Conservation (phyloP, 2,797 vertebrate species). For the Etheostoma nigrum region DNA sequence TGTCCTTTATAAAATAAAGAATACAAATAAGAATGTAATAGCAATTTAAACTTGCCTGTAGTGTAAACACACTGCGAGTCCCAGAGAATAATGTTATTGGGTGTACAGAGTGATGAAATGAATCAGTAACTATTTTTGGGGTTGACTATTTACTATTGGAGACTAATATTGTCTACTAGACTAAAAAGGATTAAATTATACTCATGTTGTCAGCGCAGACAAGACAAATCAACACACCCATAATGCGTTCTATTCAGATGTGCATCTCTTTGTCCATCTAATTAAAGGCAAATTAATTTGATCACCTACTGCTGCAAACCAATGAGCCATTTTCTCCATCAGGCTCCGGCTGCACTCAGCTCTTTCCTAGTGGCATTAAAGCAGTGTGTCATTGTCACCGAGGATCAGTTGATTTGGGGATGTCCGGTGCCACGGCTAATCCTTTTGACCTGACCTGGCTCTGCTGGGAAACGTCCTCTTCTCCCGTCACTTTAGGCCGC, state of each 20-base stretch:
- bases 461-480: conserved; percentile 72
- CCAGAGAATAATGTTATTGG: too few relatives aligned
- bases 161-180: background rate
- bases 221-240: conserved; percentile 8
- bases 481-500: conserved; percentile 43
- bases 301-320: conserved; percentile 49
- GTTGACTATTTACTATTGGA: background rate
- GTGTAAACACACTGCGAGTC: too few relatives aligned
- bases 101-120: background rate
- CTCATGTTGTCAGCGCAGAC: background rate
- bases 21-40: too few relatives aligned
- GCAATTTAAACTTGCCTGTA: too few relatives aligned
- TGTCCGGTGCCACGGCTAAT: conserved; percentile 80
- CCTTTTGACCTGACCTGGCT: conserved; percentile 78
- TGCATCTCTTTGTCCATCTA: conserved; percentile 43
- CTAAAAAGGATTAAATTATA: background rate
- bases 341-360: conserved; percentile 30
- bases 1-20: too few relatives aligned
- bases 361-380: conserved; percentile 62
- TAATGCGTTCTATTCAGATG: conserved; percentile 30
- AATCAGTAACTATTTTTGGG: background rate
- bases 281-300: conserved; percentile 52
- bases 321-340: conserved; percentile 49
- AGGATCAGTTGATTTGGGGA: conserved; percentile 80
- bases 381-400: conserved; percentile 65